Percentiles rank a stretch among this genome's conserved stretches.
Evolutionary conservation across 2,113 vertebrate genomes (phyloP).

Genomic region (Micronisus gabar): DNA sequence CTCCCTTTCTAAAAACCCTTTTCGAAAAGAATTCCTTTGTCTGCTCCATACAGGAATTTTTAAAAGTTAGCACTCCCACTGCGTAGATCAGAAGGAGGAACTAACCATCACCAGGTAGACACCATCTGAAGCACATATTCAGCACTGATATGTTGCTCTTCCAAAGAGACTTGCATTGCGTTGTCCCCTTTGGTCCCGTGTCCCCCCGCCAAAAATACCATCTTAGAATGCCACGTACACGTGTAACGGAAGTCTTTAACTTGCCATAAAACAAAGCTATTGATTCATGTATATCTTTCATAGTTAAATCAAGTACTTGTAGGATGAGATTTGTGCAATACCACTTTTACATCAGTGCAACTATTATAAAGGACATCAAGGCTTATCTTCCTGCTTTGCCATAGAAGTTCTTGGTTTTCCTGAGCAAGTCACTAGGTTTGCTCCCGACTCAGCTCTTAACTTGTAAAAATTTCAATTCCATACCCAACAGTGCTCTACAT

Average conservation of each 20-base stretch:
- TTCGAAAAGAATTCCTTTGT: background rate
- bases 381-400: background rate
- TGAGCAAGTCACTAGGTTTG: background rate
- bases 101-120: background rate
- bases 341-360: background rate
- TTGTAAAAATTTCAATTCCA: background rate
- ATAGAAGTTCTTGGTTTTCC: background rate
- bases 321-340: background rate
- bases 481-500: background rate
- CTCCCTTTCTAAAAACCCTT: background rate
- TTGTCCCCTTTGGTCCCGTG: background rate
- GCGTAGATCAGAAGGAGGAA: too few relatives aligned
- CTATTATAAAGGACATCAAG: background rate
- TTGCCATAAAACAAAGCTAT: background rate
- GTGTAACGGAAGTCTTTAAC: background rate
- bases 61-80: too few relatives aligned
- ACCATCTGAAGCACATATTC: background rate
- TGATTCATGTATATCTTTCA: background rate
- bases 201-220: too few relatives aligned
- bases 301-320: background rate
- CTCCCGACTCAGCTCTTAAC: background rate
- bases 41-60: background rate
- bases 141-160: background rate
- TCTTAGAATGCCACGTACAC: accelerated
- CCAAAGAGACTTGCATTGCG: too few relatives aligned